Conservation (phyloP, 2,113 vertebrate genomes). For the Theristicus caerulescens region DNA sequence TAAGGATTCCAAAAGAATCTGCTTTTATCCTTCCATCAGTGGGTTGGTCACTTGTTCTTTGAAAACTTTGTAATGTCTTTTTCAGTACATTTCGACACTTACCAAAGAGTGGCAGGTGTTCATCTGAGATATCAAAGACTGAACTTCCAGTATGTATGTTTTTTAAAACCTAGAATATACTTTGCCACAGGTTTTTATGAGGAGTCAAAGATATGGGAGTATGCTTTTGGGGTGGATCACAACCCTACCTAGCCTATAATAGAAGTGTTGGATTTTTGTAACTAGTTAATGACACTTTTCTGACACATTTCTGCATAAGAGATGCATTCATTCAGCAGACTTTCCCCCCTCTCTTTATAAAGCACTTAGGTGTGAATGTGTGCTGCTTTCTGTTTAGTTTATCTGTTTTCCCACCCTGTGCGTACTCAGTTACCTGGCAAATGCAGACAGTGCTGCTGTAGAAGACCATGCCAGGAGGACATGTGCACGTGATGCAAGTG, state of each 20-base stretch:
- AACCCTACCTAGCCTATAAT: background rate
- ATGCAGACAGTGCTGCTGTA: background rate
- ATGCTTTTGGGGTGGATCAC: background rate
- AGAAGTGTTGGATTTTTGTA: background rate
- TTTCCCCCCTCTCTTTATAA: background rate
- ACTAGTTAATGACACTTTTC: background rate
- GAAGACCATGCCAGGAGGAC: background rate
- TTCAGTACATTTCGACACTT: background rate
- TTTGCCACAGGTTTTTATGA: background rate
- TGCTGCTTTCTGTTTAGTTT: background rate
- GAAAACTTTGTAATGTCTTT: background rate
- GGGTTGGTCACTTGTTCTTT: background rate
- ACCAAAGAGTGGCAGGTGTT: background rate
- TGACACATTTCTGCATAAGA: background rate
- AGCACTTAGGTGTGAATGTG: background rate
- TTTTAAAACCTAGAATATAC: background rate
- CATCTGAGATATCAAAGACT: background rate
- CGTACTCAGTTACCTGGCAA: background rate
- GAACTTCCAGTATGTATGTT: background rate
- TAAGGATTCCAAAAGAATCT: background rate
- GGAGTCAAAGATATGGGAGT: background rate
- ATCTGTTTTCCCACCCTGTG: background rate
- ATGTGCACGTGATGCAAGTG: fast-evolving
- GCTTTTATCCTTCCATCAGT: background rate
- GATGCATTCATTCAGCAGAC: background rate